Evolutionary conservation across 1,140 invertebrate species (phyloP).

Genomic region (Chymomyza costata): DNA sequence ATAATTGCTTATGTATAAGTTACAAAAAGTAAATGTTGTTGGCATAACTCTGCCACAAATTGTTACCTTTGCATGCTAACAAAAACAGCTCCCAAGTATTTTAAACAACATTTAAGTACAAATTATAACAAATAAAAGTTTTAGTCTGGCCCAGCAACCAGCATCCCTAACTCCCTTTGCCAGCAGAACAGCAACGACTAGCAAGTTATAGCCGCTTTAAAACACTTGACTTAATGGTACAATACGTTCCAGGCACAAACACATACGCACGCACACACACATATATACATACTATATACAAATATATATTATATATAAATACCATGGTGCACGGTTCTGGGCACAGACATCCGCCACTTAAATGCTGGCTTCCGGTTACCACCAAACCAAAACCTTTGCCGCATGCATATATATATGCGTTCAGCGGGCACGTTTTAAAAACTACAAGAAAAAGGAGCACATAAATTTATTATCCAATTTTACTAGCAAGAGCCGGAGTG

Average conservation of each 20-base stretch:
- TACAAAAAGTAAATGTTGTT: too few relatives aligned
- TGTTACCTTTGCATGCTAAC: conserved; percentile 67
- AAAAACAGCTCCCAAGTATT: conserved; percentile 28
- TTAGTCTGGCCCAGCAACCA: neutral
- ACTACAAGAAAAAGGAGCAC: conserved; percentile 55
- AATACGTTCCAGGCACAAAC: neutral
- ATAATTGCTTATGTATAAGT: too few relatives aligned
- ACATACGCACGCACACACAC: conserved; percentile 4
- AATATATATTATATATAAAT: too few relatives aligned
- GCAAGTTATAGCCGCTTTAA: conserved; percentile 39
- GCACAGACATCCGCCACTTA: conserved; percentile 39
- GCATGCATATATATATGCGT: neutral
- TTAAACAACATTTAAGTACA: conserved; percentile 63
- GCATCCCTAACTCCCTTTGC: neutral
- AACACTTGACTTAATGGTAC: conserved; percentile 33
- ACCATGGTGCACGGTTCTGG: neutral
- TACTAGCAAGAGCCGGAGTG: neutral
- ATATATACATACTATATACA: neutral
- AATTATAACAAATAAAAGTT: conserved; percentile 54
- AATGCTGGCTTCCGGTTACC: conserved; percentile 39
- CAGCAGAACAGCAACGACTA: conserved; percentile 18
- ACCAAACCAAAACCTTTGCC: neutral
- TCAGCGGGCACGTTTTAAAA: conserved; percentile 44
- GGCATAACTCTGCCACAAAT: too few relatives aligned
- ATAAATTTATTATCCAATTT: conserved; percentile 31